phyloP scores from a whole-genome alignment of 2,797 vertebrate species.

The Girardinus metallicus region DNA sequence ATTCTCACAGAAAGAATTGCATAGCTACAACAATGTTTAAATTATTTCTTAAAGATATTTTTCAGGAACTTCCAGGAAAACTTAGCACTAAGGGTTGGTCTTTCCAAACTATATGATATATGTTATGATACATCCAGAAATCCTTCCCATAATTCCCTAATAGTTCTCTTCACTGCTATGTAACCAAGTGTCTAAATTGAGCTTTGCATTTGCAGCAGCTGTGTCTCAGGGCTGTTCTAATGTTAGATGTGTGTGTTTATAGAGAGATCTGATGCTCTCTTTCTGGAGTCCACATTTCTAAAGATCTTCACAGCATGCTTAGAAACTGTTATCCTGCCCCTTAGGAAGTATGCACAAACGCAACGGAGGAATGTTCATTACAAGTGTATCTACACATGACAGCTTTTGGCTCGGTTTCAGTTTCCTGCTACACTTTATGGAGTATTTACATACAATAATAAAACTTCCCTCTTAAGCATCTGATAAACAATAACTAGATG shows the following conservation, averaged over 20 bases:
- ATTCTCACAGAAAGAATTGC: no score
- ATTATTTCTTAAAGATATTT: no score
- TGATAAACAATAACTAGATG: neutral
- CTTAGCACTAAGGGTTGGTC: no score
- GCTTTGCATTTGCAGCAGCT: slow-evolving; percentile 12
- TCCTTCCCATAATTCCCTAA: neutral
- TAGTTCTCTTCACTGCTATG: neutral
- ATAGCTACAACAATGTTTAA: no score
- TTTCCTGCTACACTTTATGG: slow-evolving; percentile 11
- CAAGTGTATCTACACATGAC: slow-evolving; percentile 4
- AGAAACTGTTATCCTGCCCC: slow-evolving; percentile 10
- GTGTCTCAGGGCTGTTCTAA: slow-evolving; percentile 7
- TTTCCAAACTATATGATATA: neutral
- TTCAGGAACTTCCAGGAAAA: no score
- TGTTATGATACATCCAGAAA: neutral
- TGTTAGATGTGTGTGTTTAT: slow-evolving; percentile 2
- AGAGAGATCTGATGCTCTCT: neutral
- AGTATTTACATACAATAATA: slow-evolving; percentile 15
- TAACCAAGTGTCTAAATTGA: slow-evolving; percentile 3
- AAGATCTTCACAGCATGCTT: neutral
- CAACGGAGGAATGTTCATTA: slow-evolving; percentile 3
- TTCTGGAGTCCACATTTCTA: slow-evolving; percentile 1
- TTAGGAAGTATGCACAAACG: neutral
- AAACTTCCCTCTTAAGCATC: slow-evolving; percentile 13
- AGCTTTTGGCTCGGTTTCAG: slow-evolving; percentile 5